A percentile compares a stretch with the other conserved stretches of the same genome.
phyloP scores from a whole-genome alignment of 2,113 vertebrate species.

The Microtus richardsoni region DNA sequence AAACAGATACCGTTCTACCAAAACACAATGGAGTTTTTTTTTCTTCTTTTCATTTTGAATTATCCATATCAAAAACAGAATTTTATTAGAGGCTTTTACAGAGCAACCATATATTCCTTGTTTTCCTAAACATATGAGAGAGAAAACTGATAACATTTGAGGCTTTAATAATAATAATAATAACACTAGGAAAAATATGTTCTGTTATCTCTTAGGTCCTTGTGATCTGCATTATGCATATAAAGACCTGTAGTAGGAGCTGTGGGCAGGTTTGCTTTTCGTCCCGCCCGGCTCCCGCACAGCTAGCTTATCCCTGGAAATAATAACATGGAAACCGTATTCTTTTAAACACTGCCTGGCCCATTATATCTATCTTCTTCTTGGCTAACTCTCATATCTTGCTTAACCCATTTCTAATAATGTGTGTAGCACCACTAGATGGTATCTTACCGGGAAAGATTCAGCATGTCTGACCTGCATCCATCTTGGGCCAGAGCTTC shows the following conservation, averaged over 20 bases:
- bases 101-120: background rate
- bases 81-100: background rate
- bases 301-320: no score
- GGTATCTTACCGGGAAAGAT: no score
- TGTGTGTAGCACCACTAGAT: no score
- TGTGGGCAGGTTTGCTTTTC: no score
- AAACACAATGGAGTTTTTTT: background rate
- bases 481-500: no score
- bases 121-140: background rate
- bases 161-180: background rate
- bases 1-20: background rate
- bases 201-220: background rate
- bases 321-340: no score
- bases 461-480: no score
- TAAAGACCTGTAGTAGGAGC: background rate
- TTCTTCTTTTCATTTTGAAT: slow-evolving; percentile 38
- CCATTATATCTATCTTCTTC: no score
- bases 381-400: no score
- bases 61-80: background rate
- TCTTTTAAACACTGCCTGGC: no score
- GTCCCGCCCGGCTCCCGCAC: no score
- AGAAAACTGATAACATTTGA: background rate
- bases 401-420: no score
- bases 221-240: background rate
- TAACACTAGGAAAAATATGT: background rate